These are phyloP conservation scores for Hippocampus abdominalis DNA, from an alignment of 2,113 vertebrate genomes.

Conservation along the genomic window DNA sequence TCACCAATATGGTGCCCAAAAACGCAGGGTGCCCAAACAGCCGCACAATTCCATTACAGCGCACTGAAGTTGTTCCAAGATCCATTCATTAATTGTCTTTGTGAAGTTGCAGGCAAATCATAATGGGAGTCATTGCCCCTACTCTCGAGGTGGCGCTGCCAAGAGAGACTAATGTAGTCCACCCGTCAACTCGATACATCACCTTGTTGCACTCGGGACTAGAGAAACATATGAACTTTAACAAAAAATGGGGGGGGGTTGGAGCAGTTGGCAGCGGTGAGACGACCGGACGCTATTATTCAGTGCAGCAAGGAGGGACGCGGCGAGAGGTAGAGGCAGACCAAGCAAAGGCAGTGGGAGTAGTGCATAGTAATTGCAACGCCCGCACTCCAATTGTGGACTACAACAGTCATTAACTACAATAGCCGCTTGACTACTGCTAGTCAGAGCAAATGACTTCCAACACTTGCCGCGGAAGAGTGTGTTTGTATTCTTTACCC, in stretches of 20 bases:
- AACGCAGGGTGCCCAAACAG: constrained; percentile 68
- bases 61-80: constrained; percentile 70
- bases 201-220: constrained; percentile 68
- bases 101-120: constrained; percentile 74
- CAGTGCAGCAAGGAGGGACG: constrained; percentile 53
- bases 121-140: constrained; percentile 73
- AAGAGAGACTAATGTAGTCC: constrained; percentile 69
- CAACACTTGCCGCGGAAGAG: constrained; percentile 62
- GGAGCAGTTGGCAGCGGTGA: constrained; percentile 70
- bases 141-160: constrained; percentile 56
- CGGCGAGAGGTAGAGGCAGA: constrained; percentile 53
- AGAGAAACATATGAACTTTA: constrained; percentile 76
- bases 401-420: constrained; percentile 80
- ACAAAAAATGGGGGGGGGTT: constrained; percentile 67
- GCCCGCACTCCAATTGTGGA: constrained; percentile 75
- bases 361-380: constrained; percentile 70
- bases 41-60: constrained; percentile 70
- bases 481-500: constrained; percentile 21
- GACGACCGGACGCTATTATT: constrained; percentile 70
- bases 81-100: constrained; percentile 75
- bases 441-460: constrained; percentile 77
- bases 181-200: constrained; percentile 73
- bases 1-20: constrained; percentile 75
- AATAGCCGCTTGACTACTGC: constrained; percentile 75
- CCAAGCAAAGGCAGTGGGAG: constrained; percentile 58